A percentile compares a stretch with the other conserved stretches of the same genome.
phyloP scores from a whole-genome alignment of 2,113 vertebrate genomes.

The Brachyhypopomus gauderio region DNA sequence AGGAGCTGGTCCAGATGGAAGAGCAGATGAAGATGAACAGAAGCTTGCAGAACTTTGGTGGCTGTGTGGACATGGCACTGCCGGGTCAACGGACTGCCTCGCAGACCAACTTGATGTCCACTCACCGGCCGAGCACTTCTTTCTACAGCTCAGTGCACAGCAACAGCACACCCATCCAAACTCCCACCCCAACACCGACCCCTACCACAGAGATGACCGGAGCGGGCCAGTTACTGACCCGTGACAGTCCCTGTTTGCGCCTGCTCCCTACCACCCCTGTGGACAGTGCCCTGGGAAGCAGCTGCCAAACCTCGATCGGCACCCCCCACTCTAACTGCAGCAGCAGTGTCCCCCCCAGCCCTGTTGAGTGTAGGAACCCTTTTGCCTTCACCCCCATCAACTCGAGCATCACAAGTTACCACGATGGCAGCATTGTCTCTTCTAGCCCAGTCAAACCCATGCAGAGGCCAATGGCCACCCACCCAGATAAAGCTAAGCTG shows the following conservation, averaged over 20 bases:
- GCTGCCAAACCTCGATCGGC: constrained; percentile 90
- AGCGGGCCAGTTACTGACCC: constrained; percentile 79
- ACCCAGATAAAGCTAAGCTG: constrained; percentile 94
- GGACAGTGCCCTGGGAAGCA: constrained; percentile 91
- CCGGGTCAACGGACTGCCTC: constrained; percentile 75
- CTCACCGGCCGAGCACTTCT: constrained; percentile 73
- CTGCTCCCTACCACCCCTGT: constrained; percentile 89
- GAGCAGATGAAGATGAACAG: constrained; percentile 94
- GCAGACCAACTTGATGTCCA: constrained; percentile 74
- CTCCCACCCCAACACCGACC: constrained; percentile 85
- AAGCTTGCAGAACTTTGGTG: constrained; percentile 78
- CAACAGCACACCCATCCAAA: constrained; percentile 84
- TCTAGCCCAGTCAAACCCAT: constrained; percentile 97
- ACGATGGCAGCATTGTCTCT: constrained; percentile 89
- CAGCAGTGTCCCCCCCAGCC: constrained; percentile 92
- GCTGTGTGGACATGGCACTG: constrained; percentile 77
- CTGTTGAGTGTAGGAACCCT: constrained; percentile 95
- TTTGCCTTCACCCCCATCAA: constrained; percentile 98
- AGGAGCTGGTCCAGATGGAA: constrained; percentile 98
- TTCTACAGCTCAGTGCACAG: constrained; percentile 85
- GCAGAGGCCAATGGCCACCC: constrained; percentile 97
- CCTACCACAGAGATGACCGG: constrained; percentile 90
- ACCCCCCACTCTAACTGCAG: constrained; percentile 97
- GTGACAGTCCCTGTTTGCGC: constrained; percentile 89
- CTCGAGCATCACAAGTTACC: constrained; percentile 88